Base-by-base conservation (phyloP, 2,888 invertebrate species). In the Oscheius sp. region DNA sequence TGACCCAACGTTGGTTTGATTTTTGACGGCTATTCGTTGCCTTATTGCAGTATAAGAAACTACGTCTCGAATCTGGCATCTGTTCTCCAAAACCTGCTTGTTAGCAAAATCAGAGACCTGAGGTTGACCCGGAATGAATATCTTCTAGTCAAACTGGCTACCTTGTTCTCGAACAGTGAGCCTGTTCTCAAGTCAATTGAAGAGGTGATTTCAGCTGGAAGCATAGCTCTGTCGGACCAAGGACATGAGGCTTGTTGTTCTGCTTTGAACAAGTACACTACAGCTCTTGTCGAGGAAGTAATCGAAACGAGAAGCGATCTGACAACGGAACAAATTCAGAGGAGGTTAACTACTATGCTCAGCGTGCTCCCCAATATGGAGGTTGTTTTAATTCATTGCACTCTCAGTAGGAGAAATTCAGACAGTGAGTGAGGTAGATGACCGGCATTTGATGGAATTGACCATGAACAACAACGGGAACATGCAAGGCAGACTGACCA, bases 1-100 rank as follows among this genome's bases (percentile, higher is more conserved):
- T 55, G 76, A 76, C 73, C 76, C 75, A 57, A 47, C 74, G 78
- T 78, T n/a, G 68, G 75, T 76, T 58, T 53, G n/a, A 3, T 4
- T 53, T 53, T 2, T 33, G 35, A 57, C 60, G 9, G 32, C 2
- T 21, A 42, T 5, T 42, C 42, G 3, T 42, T 42, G 21, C 21
- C 21, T 42, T 7, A 42, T 42, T 42, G 7, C 42, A 77, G 77
- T 62, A 73, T 77, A 65, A 33, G 73, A 42, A 73, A 68, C 0
- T 77, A 73, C 50, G 74, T 70, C 47, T 60, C 55, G n/a, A 75
- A 73, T 48, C 57, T 77, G 70, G 68, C 73, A 7, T 33, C 59
- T 7, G 63, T 65, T 13, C 35, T 77, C 35, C 66, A 66, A 35
- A 72, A 73, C 32, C 75, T 73, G 35, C 42, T 78, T 2, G 68